Conservation (phyloP, 1,140 invertebrate species). For the Drosophila ambigua region DNA sequence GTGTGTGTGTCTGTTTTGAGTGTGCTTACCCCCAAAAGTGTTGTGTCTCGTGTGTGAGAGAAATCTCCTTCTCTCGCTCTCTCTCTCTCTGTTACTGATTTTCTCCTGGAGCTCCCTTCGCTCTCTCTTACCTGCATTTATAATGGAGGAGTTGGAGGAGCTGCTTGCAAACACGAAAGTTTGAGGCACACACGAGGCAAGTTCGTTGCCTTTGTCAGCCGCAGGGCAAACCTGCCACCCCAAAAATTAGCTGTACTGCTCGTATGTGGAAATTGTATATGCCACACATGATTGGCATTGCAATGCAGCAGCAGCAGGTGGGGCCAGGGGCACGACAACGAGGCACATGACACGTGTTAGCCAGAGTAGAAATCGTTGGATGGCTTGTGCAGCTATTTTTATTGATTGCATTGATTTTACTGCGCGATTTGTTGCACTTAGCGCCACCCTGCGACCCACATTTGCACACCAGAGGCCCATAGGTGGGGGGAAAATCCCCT, state of each 20-base stretch:
- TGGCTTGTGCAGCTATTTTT: conserved; percentile 53
- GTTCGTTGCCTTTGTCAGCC: conserved; percentile 64
- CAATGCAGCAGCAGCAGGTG: conserved; percentile 21
- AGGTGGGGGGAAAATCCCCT: background rate
- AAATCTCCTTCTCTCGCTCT: conserved; percentile 24
- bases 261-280: conserved; percentile 52
- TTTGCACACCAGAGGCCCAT: conserved; percentile 1
- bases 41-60: conserved; percentile 67
- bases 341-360: conserved; percentile 37
- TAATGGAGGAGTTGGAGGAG: conserved; percentile 45
- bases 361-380: conserved; percentile 1
- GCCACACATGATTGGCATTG: conserved; percentile 60
- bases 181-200: conserved; percentile 17
- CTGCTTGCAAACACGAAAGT: conserved; percentile 31
- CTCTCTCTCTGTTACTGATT: too few relatives aligned
- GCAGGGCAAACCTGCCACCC: conserved; percentile 12
- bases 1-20: conserved; percentile 26
- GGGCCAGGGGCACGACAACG: conserved; percentile 7
- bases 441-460: conserved; percentile 25
- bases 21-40: conserved; percentile 64
- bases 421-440: conserved; percentile 57
- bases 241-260: conserved; percentile 50
- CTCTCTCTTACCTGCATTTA: conserved; percentile 55
- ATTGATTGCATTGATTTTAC: conserved; percentile 80
- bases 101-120: conserved; percentile 8